Conservation (phyloP, 2,888 invertebrate genomes). For the Oscheius sp. region DNA sequence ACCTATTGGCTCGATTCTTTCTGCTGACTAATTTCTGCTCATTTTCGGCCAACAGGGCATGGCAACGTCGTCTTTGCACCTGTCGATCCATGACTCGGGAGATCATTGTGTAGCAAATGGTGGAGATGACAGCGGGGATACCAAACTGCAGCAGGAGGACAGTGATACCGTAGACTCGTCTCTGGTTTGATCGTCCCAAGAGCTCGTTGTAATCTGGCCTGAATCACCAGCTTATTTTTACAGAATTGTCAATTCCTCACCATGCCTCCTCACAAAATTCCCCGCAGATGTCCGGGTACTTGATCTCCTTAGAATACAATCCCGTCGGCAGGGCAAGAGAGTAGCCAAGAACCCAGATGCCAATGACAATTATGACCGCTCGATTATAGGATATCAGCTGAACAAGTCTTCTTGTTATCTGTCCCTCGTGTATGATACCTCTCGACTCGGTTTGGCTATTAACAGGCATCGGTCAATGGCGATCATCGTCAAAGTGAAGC, state of each 20-base stretch:
- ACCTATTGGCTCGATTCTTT: slow-evolving; percentile 60
- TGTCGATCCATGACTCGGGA: slow-evolving; percentile 48
- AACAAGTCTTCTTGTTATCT: slow-evolving; percentile 23
- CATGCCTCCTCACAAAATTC: slow-evolving; percentile 71
- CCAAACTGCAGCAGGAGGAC: slow-evolving; percentile 71
- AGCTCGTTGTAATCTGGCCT: slow-evolving; percentile 65
- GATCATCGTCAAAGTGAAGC: slow-evolving; percentile 71
- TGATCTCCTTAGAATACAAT: slow-evolving; percentile 59
- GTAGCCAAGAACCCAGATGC: slow-evolving; percentile 69
- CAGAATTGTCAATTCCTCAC: slow-evolving; percentile 42
- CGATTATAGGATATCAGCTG: slow-evolving; percentile 65
- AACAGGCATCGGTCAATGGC: slow-evolving; percentile 71
- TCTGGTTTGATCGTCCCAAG: slow-evolving; percentile 46
- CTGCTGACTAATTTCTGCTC: slow-evolving; percentile 53
- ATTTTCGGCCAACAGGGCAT: slow-evolving; percentile 50
- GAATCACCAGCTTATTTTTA: slow-evolving; percentile 17
- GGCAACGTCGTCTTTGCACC: slow-evolving; percentile 51
- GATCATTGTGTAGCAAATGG: slow-evolving; percentile 59
- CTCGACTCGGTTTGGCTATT: slow-evolving; percentile 63
- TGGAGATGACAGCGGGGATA: slow-evolving; percentile 69
- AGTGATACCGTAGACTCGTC: slow-evolving; percentile 57
- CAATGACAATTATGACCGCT: slow-evolving; percentile 60
- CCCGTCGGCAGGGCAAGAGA: slow-evolving; percentile 68
- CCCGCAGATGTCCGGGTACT: slow-evolving; percentile 67
- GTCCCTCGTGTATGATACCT: slow-evolving; percentile 44